phyloP scores from a whole-genome alignment of 1,140 invertebrate species.

The Brachionus asplanchnoidis region DNA sequence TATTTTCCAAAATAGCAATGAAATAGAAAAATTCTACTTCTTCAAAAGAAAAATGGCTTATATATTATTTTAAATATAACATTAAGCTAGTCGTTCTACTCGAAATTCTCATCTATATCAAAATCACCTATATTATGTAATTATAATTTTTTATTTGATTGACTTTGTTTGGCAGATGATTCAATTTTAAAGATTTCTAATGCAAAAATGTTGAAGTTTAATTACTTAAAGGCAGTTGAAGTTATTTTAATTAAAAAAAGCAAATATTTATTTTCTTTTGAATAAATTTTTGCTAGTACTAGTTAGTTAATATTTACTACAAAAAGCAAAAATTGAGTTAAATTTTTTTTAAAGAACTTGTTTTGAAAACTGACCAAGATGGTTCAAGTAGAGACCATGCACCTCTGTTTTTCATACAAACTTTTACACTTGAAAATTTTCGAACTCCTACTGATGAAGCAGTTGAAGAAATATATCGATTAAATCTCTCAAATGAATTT shows the following conservation, averaged over 20 bases:
- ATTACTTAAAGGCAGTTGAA: neutral
- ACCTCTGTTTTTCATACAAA: conserved; percentile 20
- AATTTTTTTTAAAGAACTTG: neutral
- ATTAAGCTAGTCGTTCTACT: no score
- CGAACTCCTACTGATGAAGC: neutral
- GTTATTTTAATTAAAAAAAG: neutral
- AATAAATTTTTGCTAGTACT: neutral
- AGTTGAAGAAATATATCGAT: conserved; percentile 1
- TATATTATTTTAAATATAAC: no score
- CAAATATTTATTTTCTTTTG: neutral
- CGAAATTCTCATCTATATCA: neutral
- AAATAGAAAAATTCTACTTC: no score
- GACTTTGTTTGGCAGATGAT: neutral
- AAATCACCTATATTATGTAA: conserved; percentile 1
- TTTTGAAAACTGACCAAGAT: neutral
- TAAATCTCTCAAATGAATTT: conserved; percentile 24
- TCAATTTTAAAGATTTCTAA: neutral
- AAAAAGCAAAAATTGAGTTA: neutral
- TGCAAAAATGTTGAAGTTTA: neutral
- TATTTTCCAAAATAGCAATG: no score
- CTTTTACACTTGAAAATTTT: conserved; percentile 28
- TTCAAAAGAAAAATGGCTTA: no score
- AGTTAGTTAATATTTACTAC: neutral
- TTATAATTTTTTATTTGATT: neutral
- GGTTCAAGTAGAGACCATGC: conserved; percentile 14